phyloP scores from a whole-genome alignment of 2,113 vertebrate genomes.

The Rallus limicola region DNA sequence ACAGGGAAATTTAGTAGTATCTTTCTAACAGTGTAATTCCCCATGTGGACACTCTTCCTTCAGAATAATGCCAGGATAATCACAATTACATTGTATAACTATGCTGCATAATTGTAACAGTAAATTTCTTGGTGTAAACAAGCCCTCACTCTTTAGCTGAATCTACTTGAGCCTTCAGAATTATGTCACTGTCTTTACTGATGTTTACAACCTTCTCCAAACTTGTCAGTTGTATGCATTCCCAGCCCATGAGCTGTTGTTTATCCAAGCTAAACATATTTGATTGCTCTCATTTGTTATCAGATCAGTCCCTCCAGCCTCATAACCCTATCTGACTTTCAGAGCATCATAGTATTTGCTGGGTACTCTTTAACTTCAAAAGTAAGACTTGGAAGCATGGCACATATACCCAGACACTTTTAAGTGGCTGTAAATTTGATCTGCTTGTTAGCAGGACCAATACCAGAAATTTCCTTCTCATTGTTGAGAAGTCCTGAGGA shows the following conservation, averaged over 20 bases:
- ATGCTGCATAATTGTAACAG: conserved; percentile 21
- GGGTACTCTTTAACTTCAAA: neutral
- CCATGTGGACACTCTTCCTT: conserved; percentile 24
- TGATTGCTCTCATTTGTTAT: conserved; percentile 22
- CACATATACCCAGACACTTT: neutral
- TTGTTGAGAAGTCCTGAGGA: neutral
- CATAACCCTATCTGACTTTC: neutral
- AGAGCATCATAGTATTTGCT: neutral
- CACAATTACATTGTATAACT: conserved; percentile 39
- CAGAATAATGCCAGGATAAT: conserved; percentile 54
- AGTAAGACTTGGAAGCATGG: neutral
- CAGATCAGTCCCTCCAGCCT: neutral
- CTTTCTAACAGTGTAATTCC: conserved; percentile 10
- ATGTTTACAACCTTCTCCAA: conserved; percentile 23
- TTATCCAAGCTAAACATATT: conserved; percentile 28
- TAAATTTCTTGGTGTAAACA: conserved; percentile 32
- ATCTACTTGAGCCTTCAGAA: conserved; percentile 25
- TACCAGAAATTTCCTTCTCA: neutral
- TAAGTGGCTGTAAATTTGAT: conserved; percentile 18
- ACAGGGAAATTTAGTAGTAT: conserved; percentile 15
- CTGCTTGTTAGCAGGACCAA: neutral
- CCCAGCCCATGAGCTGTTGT: neutral
- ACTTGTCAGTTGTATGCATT: conserved; percentile 13
- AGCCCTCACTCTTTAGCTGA: neutral
- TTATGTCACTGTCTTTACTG: neutral